Percentiles rank a stretch among this genome's conserved stretches.
phyloP scores from a whole-genome alignment of 2,888 invertebrate species.

The Protophormia terraenovae region DNA sequence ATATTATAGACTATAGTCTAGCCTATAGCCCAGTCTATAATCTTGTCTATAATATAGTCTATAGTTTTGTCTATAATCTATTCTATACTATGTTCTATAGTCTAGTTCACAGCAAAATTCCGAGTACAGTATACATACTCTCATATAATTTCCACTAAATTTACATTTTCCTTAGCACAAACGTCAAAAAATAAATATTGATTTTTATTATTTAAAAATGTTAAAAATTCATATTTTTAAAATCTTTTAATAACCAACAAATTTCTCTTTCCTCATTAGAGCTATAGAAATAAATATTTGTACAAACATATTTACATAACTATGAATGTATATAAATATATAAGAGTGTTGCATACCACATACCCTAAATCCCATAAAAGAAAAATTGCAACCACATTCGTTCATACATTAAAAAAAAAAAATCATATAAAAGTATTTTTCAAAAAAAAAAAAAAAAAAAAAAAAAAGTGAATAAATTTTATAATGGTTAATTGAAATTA shows the following conservation, averaged over 20 bases:
- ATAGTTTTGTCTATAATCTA: no score
- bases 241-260: not conserved
- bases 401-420: not conserved
- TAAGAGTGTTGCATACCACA: not conserved
- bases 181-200: no score
- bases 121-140: no score
- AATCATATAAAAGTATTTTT: not conserved
- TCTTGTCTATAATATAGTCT: no score
- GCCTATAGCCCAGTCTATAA: no score
- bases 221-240: not conserved
- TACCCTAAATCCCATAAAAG: not conserved
- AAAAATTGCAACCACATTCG: not conserved
- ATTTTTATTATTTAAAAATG: not conserved
- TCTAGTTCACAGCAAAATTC: no score
- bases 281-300: not conserved
- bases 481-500: slow-evolving; percentile 49
- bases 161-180: no score
- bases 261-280: not conserved
- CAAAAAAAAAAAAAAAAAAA: not conserved
- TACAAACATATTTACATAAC: not conserved
- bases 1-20: no score
- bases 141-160: no score
- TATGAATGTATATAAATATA: no score
- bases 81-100: no score
- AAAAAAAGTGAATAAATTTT: no score